Percentiles rank a stretch among this genome's conserved stretches.
phyloP scores from a whole-genome alignment of 2,888 invertebrate species.

The Caenorhabditis uteleia region DNA sequence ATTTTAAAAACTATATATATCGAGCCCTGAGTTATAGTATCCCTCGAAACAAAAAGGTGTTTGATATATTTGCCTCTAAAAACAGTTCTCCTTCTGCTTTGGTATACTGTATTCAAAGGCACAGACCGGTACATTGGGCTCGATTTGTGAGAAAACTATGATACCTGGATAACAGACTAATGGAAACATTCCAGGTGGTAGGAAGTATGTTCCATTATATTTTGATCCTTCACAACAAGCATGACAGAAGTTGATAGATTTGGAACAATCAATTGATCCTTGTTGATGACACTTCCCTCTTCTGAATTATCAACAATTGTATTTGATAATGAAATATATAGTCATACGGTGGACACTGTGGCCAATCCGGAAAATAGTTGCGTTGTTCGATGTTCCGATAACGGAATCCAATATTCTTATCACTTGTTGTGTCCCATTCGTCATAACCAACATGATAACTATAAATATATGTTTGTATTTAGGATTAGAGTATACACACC shows the following conservation, averaged over 20 bases:
- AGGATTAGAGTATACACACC: constrained; percentile 14
- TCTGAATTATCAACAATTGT: too few species aligned
- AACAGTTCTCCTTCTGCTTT: too few species aligned
- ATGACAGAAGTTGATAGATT: constrained; percentile 53
- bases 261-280: constrained; percentile 47
- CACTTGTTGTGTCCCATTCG: constrained; percentile 59
- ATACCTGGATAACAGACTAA: constrained; percentile 54
- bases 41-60: too few species aligned
- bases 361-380: constrained; percentile 64
- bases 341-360: constrained; percentile 53
- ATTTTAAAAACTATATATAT: not conserved
- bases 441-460: constrained; percentile 49
- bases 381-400: constrained; percentile 57
- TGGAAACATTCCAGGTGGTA: constrained; percentile 56
- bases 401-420: constrained; percentile 59
- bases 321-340: not conserved
- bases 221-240: constrained; percentile 52
- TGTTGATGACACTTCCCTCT: constrained; percentile 24
- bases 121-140: too few species aligned
- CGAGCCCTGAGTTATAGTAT: too few species aligned
- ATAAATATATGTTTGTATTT: too few species aligned
- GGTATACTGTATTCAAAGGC: too few species aligned
- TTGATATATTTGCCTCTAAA: too few species aligned
- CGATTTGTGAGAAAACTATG: too few species aligned
- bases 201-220: constrained; percentile 40